Conservation (phyloP, 2,797 vertebrate species). For the Bothrops alternatus region DNA sequence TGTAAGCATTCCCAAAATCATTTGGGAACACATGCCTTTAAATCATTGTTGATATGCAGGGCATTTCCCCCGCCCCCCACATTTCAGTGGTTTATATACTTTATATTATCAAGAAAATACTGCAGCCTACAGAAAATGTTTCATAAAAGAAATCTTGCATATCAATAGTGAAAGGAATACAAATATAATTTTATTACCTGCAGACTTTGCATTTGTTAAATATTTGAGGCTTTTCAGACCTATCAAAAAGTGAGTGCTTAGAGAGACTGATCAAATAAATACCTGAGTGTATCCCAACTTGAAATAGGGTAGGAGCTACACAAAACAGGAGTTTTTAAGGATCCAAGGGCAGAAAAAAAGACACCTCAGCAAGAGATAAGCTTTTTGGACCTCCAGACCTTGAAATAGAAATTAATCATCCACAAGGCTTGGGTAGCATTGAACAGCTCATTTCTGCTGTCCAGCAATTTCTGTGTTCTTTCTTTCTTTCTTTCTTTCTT, state of each 20-base stretch:
- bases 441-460: not conserved
- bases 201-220: conserved; percentile 3
- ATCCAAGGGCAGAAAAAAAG: not conserved
- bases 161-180: not conserved
- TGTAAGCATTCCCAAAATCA: not conserved
- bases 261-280: not conserved
- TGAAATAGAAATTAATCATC: conserved; percentile 12
- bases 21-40: not conserved
- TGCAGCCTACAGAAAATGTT: not conserved
- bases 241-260: not conserved
- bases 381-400: not conserved
- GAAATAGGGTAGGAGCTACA: not conserved
- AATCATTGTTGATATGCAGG: not conserved
- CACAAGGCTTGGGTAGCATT: not conserved
- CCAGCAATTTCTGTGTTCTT: not conserved
- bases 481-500: too few relatives aligned
- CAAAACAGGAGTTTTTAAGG: not conserved
- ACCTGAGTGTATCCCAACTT: not conserved
- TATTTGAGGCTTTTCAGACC: not conserved
- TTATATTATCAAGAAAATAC: not conserved
- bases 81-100: not conserved
- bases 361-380: not conserved
- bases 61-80: not conserved
- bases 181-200: not conserved
- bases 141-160: not conserved